These are phyloP conservation scores for Holacanthella duospinosa DNA, from an alignment of 2,888 invertebrate species.

Conservation along the genomic window DNA sequence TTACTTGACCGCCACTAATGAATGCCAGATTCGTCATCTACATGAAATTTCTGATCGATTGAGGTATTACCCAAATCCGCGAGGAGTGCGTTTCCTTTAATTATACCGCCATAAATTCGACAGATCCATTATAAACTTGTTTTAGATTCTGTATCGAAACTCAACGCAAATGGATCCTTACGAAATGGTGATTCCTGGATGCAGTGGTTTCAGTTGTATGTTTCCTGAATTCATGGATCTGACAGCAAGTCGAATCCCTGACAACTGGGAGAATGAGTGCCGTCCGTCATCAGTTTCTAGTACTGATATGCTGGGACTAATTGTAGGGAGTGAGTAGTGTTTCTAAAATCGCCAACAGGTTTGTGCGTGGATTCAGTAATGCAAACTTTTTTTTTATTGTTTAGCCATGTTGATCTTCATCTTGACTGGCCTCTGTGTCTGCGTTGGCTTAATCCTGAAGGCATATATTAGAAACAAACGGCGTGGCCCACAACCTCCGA, in stretches of 20 bases:
- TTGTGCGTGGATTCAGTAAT: too few relatives aligned
- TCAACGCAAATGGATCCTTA: conserved; percentile 44
- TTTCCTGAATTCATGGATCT: conserved; percentile 49
- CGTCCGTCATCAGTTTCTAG: conserved; percentile 20
- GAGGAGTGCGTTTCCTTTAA: too few relatives aligned
- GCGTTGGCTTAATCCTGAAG: conserved; percentile 16
- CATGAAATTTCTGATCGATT: too few relatives aligned
- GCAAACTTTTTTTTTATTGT: too few relatives aligned
- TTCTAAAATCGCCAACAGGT: too few relatives aligned
- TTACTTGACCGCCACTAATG: too few relatives aligned
- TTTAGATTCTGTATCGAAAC: conserved; percentile 56
- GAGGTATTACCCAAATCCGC: too few relatives aligned
- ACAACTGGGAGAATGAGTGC: conserved; percentile 60
- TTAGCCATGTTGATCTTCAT: neutral
- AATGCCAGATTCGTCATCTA: too few relatives aligned
- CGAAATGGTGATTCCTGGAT: conserved; percentile 54
- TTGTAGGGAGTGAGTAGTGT: conserved; percentile 10
- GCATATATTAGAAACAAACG: conserved; percentile 14
- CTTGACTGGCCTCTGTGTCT: conserved; percentile 4
- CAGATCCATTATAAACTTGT: too few relatives aligned
- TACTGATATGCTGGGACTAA: conserved; percentile 12
- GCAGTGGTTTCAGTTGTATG: conserved; percentile 51
- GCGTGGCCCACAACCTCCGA: conserved; percentile 17
- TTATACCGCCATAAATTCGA: too few relatives aligned
- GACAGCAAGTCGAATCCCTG: conserved; percentile 52